These are phyloP conservation scores for Corythucha ciliata DNA, from an alignment of 2,888 invertebrate genomes.

Conservation along the genomic window DNA sequence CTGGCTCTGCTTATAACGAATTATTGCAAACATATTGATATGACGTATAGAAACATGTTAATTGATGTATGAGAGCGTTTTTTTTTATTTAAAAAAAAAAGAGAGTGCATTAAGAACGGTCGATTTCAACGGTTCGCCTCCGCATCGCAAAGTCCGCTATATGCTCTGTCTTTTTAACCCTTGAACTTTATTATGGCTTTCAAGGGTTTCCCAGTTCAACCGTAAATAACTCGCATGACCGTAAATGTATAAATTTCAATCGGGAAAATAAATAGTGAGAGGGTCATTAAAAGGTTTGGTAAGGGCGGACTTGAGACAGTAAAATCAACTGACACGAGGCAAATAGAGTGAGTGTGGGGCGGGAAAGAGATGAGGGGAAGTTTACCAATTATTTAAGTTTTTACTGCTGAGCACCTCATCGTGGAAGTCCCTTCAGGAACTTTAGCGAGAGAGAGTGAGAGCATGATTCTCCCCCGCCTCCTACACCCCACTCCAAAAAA, in stretches of 20 bases:
- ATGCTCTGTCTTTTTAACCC: neutral
- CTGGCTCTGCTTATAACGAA: no score
- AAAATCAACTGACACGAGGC: constrained; percentile 24
- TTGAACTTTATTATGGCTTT: neutral
- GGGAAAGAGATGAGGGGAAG: constrained; percentile 6
- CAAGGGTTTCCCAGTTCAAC: neutral
- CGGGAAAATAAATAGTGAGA: constrained; percentile 24
- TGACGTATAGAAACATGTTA: no score
- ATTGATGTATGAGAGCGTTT: no score
- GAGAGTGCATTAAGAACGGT: neutral
- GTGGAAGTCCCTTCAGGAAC: constrained; percentile 22
- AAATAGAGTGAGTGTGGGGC: constrained; percentile 2
- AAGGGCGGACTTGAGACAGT: constrained; percentile 23
- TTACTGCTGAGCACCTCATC: no score
- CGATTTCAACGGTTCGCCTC: no score
- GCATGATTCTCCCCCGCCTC: neutral
- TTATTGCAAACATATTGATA: no score
- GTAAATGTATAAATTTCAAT: constrained; percentile 23
- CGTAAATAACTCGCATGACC: neutral
- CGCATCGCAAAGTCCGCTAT: no score
- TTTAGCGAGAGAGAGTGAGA: constrained; percentile 12
- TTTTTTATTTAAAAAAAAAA: no score
- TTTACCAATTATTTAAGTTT: constrained; percentile 22
- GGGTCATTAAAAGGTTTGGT: constrained; percentile 25
- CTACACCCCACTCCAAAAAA: constrained; percentile 4